Conservation (phyloP, 2,888 invertebrate species). For the Gari tellinella region DNA sequence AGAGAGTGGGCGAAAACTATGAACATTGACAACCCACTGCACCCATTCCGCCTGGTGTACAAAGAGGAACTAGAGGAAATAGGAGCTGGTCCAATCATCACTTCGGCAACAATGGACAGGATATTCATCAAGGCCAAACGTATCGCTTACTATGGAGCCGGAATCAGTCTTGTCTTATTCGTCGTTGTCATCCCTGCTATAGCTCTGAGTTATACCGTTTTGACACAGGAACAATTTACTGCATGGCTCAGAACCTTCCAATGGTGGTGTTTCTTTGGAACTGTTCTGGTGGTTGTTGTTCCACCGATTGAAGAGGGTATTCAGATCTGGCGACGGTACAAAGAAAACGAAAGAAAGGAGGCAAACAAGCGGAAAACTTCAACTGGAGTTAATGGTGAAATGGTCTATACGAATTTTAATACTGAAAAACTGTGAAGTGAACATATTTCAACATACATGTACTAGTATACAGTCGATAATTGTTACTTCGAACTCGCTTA, state of each 20-base stretch:
- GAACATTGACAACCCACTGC: conserved; percentile 75
- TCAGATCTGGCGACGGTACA: conserved; percentile 55
- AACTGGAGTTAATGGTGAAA: too few species aligned
- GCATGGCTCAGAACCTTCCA: conserved; percentile 54
- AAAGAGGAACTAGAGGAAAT: conserved; percentile 68
- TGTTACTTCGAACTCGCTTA: too few species aligned
- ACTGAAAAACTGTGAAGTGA: too few species aligned
- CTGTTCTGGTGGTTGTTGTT: conserved; percentile 52
- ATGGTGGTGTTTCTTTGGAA: conserved; percentile 48
- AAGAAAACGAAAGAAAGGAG: conserved; percentile 35
- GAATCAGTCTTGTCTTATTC: conserved; percentile 49
- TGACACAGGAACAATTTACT: conserved; percentile 53
- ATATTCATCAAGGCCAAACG: conserved; percentile 54
- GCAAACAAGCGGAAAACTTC: not conserved
- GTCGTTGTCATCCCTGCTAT: conserved; percentile 51
- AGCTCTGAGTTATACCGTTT: conserved; percentile 42
- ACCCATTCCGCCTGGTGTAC: conserved; percentile 67
- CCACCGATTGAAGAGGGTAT: conserved; percentile 62
- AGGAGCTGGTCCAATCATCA: conserved; percentile 40
- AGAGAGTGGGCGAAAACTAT: conserved; percentile 73
- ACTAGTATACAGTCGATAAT: too few species aligned
- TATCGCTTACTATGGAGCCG: conserved; percentile 42
- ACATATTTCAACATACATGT: too few species aligned
- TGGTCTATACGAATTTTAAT: too few species aligned
- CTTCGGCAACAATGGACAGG: conserved; percentile 50